Conservation (phyloP, 2,888 invertebrate species). For the Synergus gifuensis region DNA sequence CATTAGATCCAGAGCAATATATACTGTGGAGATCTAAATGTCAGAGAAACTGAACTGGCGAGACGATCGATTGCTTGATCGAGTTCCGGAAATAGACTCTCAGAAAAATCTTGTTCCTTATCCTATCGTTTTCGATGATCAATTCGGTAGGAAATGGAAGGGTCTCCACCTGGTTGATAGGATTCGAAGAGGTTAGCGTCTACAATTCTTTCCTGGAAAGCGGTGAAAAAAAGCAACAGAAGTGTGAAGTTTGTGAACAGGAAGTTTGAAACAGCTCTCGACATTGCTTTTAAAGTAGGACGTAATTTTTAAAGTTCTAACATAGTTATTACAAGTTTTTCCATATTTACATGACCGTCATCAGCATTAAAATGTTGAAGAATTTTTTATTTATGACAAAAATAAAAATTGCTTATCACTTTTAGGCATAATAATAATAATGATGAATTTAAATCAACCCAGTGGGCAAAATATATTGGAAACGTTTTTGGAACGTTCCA, state of each 20-base stretch:
- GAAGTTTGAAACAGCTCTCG: neutral
- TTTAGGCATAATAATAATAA: too few species aligned
- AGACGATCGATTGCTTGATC: conserved; percentile 12
- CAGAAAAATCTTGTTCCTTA: neutral
- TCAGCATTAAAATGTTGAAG: neutral
- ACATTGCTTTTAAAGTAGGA: neutral
- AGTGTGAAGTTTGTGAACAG: neutral
- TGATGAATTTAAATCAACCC: too few species aligned
- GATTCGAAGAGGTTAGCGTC: neutral
- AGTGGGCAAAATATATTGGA: too few species aligned
- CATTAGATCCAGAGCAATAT: neutral
- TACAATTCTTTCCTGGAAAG: conserved; percentile 43
- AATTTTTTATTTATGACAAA: too few species aligned
- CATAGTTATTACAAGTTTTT: neutral
- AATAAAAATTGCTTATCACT: too few species aligned
- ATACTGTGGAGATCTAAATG: conserved; percentile 8
- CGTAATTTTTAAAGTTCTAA: neutral
- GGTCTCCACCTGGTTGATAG: conserved; percentile 16
- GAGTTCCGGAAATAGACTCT: neutral
- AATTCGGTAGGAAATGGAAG: conserved; percentile 49
- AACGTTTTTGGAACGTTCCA: too few species aligned
- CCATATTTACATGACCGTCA: neutral
- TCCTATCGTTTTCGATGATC: conserved; percentile 42
- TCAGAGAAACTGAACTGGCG: neutral
- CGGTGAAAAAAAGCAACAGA: neutral